Base-by-base conservation (phyloP, 2,888 invertebrate species). In the Acanthosoma haemorrhoidale region DNA sequence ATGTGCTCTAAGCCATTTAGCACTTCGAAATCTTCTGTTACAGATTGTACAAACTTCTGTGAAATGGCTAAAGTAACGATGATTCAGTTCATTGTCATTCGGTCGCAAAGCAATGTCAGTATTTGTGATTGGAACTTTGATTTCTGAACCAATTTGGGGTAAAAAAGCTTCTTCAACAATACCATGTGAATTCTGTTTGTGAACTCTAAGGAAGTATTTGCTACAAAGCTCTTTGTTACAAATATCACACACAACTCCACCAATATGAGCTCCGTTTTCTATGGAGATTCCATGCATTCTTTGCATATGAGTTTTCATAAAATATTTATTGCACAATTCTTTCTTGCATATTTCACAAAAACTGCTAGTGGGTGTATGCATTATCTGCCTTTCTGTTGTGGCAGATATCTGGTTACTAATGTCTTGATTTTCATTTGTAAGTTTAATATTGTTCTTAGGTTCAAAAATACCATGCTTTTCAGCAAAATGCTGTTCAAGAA, bases 231-330 rank as follows among this genome's bases (percentile, higher is more conserved):
- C 96, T 80, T 96, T 96, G 83, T 96, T 94, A 81, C 99, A 99
- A 75, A 99, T 94, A 81, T 96, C 96, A 81, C 96, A 96, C 59
- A 95, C 91, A 6, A 94, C 95, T 21, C 95, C 95, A 5, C 94
- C 94, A 39, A 94, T 90, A 79, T 92, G 93, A 36, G 94, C 91
- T 18, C 93, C 94, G 78, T 92, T 93, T 81, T 94, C 94, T 63
- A 95, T 89, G 79, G 94, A 93, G 77, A 95, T 95, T 57, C 94
- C 94, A 81, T 95, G 99, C 94, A 99, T 97, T 79, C 96, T 89
- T 79, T 96, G 91, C 94, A 97, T 97, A 83, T 99, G 99, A 1
- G 97, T 98, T 80, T 97, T 95, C 91, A 99, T 94, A 81, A 99
- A 99, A 80, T 99, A 99, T 81, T 99, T 99, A 83, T 99, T 99